These are phyloP conservation scores for Caenorhabditis sp. DNA, from an alignment of 2,888 invertebrate genomes.

Conservation along the genomic window DNA sequence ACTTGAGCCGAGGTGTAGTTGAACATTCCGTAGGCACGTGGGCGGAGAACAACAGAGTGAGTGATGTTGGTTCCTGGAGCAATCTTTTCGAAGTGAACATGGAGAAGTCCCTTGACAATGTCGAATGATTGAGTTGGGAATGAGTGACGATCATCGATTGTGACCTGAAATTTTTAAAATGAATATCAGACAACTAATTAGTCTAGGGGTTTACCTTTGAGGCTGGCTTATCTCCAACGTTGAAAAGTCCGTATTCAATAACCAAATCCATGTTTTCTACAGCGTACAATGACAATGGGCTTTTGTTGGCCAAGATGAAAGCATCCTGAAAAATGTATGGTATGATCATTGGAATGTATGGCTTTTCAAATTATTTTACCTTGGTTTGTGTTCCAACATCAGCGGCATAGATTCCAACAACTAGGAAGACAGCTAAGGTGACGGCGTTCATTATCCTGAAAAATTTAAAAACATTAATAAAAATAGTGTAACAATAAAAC, in stretches of 20 bases:
- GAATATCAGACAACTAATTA: no score
- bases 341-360: neutral
- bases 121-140: constrained; percentile 92
- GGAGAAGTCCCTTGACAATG: constrained; percentile 76
- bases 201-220: no score
- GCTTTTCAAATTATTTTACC: neutral
- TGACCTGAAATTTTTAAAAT: no score
- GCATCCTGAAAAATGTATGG: constrained; percentile 74
- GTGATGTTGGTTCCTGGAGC: constrained; percentile 89
- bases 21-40: constrained; percentile 89
- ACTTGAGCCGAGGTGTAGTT: constrained; percentile 88
- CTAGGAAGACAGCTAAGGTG: neutral
- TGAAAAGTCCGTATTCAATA: constrained; percentile 90
- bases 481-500: neutral
- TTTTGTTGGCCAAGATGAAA: constrained; percentile 87
- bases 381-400: constrained; percentile 9
- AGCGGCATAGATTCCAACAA: neutral
- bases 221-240: constrained; percentile 80
- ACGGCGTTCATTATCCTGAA: constrained; percentile 16
- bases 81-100: constrained; percentile 80
- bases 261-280: constrained; percentile 96
- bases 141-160: constrained; percentile 83
- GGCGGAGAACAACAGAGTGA: constrained; percentile 89
- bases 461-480: neutral
- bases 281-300: constrained; percentile 91